Base-by-base conservation (phyloP, 2,113 vertebrate species). In the Ahaetulla prasina region DNA sequence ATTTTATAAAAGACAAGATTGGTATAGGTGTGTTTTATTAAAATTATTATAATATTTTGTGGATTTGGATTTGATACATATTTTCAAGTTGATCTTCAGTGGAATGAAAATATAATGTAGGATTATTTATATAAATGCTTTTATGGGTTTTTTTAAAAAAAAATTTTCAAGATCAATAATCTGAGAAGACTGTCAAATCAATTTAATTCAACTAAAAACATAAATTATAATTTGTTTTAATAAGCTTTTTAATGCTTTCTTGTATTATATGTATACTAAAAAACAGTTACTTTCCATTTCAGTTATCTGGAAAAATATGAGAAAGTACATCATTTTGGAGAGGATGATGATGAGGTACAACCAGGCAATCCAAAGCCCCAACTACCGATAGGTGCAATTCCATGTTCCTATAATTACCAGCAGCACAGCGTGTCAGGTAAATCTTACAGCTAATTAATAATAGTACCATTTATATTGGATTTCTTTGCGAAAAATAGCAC, bases 251-350 rank as follows among this genome's bases (percentile, higher is more conserved):
- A 85, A 25, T 1, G 91, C 6, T 92, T 95, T 94, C 63, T 89
- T 93, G 89, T 86, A 16, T 89, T 39, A 14, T 35, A 43, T 89
- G 20, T 85, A 8, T 85, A 89, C 35, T 94, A 47, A 90, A 94
- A 95, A 94, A 92, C n/a, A 2, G 94, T 92, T 93, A 2, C 47
- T 91, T 3, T 96, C 92, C 91, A 49, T 97, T 98, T 52, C 97
- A 99, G 99, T 97, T 99, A 99, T 97, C 97, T 99, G 98, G 99
- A 99, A 98, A 99, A 99, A 96, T 99, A 99, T 95, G 99, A 99
- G 97, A 99, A 99, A 97, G 99, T 99, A 95, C 99, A 99, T 98
- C 99, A 99, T 97, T 99, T 99, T 96, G 99, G 99, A 94, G 99
- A 99, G 96, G 99, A 99, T 95, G 99, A 99, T 95, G 99, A 99